Evolutionary conservation across 2,113 vertebrate species (phyloP).

Genomic region (Platanista minor): DNA sequence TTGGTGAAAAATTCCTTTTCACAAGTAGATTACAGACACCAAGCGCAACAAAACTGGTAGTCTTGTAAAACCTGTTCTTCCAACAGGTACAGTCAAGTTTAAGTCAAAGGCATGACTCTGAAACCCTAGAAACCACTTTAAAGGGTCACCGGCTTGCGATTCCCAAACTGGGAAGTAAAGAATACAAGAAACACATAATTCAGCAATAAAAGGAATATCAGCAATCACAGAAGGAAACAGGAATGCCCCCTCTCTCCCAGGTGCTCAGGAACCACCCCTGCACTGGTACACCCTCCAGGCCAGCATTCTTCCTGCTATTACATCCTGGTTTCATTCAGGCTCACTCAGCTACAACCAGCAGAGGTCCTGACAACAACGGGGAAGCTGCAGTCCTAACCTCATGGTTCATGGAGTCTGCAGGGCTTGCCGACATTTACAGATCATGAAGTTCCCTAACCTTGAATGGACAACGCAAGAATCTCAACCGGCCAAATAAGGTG

Average conservation of each 20-base stretch:
- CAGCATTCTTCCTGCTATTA: neutral
- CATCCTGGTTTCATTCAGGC: neutral
- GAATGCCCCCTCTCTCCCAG: neutral
- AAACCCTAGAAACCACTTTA: neutral
- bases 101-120: neutral
- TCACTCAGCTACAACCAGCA: neutral
- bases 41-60: neutral
- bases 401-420: neutral
- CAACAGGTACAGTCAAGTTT: neutral
- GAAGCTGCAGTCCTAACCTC: neutral
- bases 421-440: neutral
- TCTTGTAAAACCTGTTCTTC: constrained; percentile 22
- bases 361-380: neutral
- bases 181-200: neutral
- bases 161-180: neutral
- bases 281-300: neutral
- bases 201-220: neutral
- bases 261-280: neutral
- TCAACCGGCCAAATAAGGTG: neutral
- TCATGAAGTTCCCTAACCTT: neutral
- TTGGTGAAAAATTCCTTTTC: neutral
- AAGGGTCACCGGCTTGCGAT: neutral
- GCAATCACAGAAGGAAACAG: neutral
- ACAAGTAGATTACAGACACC: neutral
- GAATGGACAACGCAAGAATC: neutral